A percentile compares a stretch with the other conserved stretches of the same genome.
phyloP scores from a whole-genome alignment of 1,140 invertebrate genomes.

The Leptinotarsa defecta region DNA sequence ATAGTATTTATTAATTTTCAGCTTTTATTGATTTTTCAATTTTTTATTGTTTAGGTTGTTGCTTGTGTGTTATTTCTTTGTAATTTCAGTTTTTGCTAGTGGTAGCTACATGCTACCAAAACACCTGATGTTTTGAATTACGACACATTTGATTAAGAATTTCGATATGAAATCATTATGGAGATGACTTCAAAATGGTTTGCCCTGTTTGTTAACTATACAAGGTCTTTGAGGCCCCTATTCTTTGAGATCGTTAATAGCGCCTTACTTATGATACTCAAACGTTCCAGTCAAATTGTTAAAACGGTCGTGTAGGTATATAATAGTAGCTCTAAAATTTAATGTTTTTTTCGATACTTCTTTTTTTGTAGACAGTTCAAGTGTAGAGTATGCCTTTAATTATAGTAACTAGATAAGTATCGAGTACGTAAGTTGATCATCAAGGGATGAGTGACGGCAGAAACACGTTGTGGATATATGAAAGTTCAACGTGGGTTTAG shows the following conservation, averaged over 20 bases:
- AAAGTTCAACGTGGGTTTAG: no score
- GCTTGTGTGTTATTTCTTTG: no score
- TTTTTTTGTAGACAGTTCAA: neutral
- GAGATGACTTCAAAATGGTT: slow-evolving; percentile 45
- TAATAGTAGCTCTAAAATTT: slow-evolving; percentile 40
- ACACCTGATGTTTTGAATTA: no score
- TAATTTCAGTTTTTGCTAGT: no score
- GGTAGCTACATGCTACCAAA: no score
- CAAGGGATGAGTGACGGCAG: no score
- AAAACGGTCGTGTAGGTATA: slow-evolving; percentile 43
- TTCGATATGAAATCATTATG: slow-evolving; percentile 11
- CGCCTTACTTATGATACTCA: slow-evolving; percentile 42
- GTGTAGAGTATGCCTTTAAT: neutral
- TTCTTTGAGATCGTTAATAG: slow-evolving; percentile 45
- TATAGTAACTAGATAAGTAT: slow-evolving; percentile 4
- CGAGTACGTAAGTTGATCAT: neutral
- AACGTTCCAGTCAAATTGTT: slow-evolving; percentile 42
- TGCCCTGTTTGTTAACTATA: slow-evolving; percentile 45
- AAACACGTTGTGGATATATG: no score
- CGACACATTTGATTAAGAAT: no score
- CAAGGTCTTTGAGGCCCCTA: slow-evolving; percentile 46
- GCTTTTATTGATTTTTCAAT: no score
- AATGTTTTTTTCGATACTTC: neutral
- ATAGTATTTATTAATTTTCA: no score
- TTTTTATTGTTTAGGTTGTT: no score